A percentile compares a stretch with the other conserved stretches of the same genome.
Conservation (phyloP, 2,888 invertebrate species). For the Diachrysia chrysitis region DNA sequence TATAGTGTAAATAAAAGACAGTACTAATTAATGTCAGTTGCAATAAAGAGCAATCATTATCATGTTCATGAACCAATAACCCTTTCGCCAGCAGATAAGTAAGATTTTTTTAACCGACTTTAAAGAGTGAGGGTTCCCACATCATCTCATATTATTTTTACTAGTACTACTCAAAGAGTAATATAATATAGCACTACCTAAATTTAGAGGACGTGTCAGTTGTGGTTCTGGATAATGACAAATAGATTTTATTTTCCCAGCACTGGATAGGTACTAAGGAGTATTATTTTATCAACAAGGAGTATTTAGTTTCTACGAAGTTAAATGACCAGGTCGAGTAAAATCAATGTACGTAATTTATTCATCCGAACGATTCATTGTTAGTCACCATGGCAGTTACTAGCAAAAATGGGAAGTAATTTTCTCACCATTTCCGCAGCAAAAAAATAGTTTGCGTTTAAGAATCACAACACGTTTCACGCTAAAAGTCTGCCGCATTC, state of each 20-base stretch:
- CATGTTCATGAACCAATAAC: slow-evolving; percentile 41
- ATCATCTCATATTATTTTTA: too few relatives aligned
- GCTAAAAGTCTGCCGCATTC: neutral
- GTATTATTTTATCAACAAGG: too few relatives aligned
- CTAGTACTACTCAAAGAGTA: too few relatives aligned
- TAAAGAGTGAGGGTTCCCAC: too few relatives aligned
- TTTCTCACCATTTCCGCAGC: slow-evolving; percentile 1
- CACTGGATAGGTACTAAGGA: too few relatives aligned
- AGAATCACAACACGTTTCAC: slow-evolving; percentile 1
- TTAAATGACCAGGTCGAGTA: neutral
- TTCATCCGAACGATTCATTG: neutral
- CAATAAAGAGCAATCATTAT: slow-evolving; percentile 27
- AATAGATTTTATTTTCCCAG: too few relatives aligned
- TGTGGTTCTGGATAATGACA: too few relatives aligned
- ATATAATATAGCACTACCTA: too few relatives aligned
- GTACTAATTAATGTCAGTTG: neutral
- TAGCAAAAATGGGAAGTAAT: slow-evolving; percentile 4
- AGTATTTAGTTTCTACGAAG: neutral
- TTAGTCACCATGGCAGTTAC: slow-evolving; percentile 4
- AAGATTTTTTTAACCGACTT: too few relatives aligned
- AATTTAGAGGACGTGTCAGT: too few relatives aligned
- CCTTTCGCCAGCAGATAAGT: slow-evolving; percentile 32
- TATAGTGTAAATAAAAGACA: neutral
- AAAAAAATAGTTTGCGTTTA: slow-evolving; percentile 1
- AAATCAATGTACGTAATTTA: neutral